Base-by-base conservation (phyloP, 2,113 vertebrate species). In the Halcyon malimbica region DNA sequence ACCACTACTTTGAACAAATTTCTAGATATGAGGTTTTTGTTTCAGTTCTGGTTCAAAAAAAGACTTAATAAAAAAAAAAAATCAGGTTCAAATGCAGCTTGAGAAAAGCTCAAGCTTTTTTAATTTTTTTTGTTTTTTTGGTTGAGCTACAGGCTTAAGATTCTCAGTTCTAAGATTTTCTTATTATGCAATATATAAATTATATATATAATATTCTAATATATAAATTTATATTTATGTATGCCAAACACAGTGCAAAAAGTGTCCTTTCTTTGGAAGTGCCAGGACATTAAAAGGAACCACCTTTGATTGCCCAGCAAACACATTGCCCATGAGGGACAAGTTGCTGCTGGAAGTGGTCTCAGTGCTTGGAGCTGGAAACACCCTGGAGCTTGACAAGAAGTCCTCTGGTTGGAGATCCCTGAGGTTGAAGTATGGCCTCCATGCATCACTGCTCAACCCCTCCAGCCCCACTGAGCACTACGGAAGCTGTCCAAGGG, bases 381-480 rank as follows among this genome's bases (percentile, higher is more conserved):
- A 14, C 28, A 14, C 37, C 21, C n/a, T 56, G 39, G 10, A 82
- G 29, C 37, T 41, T 46, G 69, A 37, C 74, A 84, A 65, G 12
- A 80, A 76, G 88, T 19, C 20, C 69, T 67, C 59, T 42, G 24
- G 23, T 70, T 19, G 50, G 54, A 87, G 39, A 71, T 37, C 20
- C 28, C 39, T 2, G 5, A 87, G 31, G 37, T 5, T 78, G 68
- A 67, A 53, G 44, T 19, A 10, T 10, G 74, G n/a, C 46, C 37
- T 78, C 23, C 3, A 8, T 4, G 23, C 41, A 54, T 25, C 11
- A 1, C 28, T 37, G 21, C 54, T 83, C 16, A 77, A 2, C 29
- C 29, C 24, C n/a, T 51, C 35, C 77, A 87, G 60, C 51, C 41
- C 28, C 25, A 2, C n/a, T 8, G 29, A 25, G 50, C 0, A 0